Base-by-base conservation (phyloP, 2,113 vertebrate species). In the Rhinolophus ferrumequinum region DNA sequence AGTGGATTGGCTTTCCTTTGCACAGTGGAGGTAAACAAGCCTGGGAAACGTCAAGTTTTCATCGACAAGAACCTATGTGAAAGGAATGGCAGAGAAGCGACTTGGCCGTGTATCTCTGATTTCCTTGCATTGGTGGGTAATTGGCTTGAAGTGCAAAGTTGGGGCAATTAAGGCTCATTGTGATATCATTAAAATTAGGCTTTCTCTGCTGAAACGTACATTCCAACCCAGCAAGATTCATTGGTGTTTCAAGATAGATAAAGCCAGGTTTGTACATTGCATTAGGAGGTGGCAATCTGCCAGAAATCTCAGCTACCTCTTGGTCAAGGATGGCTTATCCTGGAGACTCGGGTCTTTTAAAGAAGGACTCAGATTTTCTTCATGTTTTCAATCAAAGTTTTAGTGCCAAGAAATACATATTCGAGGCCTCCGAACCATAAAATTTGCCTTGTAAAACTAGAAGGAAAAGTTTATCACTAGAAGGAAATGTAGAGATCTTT, bases 261-360 rank as follows among this genome's bases (percentile, higher is more conserved):
- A 67, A 86, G 52, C 41, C 62, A 91, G n/a, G 52, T 90, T 88
- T 97, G 81, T 58, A 88, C 86, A 90, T 88, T 84, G 58, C 91
- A 79, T 80, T 85, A 35, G 26, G 19, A 84, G 66, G 52, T 84
- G n/a, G 35, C 54, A 60, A 2, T 88, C 60, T 90, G 47, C 62
- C 60, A n/a, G 38, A 76, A 88, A 81, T 94, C 21, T 54, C 69
- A 94, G 91, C 14, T 94, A 35, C 35, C 4, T 91, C 24, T 95
- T 88, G 76, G 50, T 67, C 33, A 41, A 52, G 38, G 47, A 10
- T 81, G 64, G 18, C 9, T 81, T 94, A 81, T 77, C 85, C 60
- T 90, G 28, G 54, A 90, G 38, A 86, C 24, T 28, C 13, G 1
- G 38, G 38, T 77, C 44, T 93, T 94, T 96, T 69, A 95, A 90